Base-by-base conservation (phyloP, 2,888 invertebrate genomes). In the Agelastica alni region DNA sequence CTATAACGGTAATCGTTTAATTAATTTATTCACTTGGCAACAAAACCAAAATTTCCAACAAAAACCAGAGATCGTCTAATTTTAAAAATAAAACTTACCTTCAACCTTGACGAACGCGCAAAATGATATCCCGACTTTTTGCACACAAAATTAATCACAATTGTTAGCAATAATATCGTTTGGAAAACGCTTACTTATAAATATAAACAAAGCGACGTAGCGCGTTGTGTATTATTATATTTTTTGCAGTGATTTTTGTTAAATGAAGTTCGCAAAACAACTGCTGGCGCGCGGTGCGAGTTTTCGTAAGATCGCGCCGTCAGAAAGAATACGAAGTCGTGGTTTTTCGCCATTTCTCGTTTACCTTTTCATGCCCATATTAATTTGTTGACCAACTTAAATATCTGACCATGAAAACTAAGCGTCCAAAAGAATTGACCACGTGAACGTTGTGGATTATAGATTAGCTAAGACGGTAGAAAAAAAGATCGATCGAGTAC, bases 371-470 rank as follows among this genome's bases (percentile, higher is more conserved):
- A 56, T 59, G 56, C 37, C 59, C 59, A 59, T 53, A 59, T 36
- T 36, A n/a, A 49, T 45, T 46, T 53, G 58, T 57, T 59, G 60
- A 59, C 59, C 60, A 53, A 51, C 56, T 45, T 45, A 37, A 36
- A 56, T 49, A n/a, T n/a, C n/a, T 64, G 64, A 62, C 64, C 62
- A 58, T 64, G 64, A 60, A 54, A 51, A 52, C n/a, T n/a, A 49
- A 26, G 39, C 42, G 41, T 58, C 52, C 30, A 36, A 53, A 52
- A 49, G 48, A 43, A 56, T 39, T 55, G 58, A 52, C 46, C 55
- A 28, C 32, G 49, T 36, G 36, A 31, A 17, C 39, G 17, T 10
- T 37, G 14, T 18, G 20, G 17, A 39, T 36, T 31, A 13, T n/a
- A 9, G 16, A 34, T n/a, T n/a, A n/a, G n/a, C n/a, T n/a, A n/a